phyloP scores from a whole-genome alignment of 1,140 invertebrate species.

The Drosophila lini region DNA sequence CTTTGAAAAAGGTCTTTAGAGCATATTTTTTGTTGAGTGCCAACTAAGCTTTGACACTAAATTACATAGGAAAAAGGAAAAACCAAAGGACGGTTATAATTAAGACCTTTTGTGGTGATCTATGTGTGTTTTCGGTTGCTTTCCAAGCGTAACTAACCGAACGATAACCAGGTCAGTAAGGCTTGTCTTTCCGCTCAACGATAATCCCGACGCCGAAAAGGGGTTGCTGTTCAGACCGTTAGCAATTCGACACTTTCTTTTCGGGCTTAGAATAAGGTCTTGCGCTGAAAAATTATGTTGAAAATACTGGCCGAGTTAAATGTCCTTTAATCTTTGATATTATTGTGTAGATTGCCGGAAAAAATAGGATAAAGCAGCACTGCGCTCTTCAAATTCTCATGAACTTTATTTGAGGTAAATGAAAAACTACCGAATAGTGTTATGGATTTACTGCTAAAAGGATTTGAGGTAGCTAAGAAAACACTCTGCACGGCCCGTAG shows the following conservation, averaged over 20 bases:
- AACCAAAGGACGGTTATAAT: too few species aligned
- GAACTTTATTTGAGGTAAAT: not conserved
- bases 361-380: not conserved
- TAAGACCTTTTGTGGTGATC: too few species aligned
- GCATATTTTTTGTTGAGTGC: not conserved
- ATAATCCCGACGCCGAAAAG: not conserved
- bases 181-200: too few species aligned
- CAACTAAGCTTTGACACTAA: not conserved
- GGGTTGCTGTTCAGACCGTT: not conserved
- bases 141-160: too few species aligned
- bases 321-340: not conserved
- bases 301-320: not conserved
- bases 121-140: too few species aligned
- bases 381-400: not conserved
- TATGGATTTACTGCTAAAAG: slow-evolving; percentile 3
- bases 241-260: not conserved
- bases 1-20: not conserved
- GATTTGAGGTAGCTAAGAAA: not conserved
- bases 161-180: not conserved
- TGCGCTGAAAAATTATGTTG: not conserved
- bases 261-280: not conserved
- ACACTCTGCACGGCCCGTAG: not conserved
- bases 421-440: not conserved
- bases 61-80: too few species aligned
- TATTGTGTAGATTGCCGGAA: not conserved